Conservation (phyloP, 2,888 invertebrate species). For the Lagria hirta region DNA sequence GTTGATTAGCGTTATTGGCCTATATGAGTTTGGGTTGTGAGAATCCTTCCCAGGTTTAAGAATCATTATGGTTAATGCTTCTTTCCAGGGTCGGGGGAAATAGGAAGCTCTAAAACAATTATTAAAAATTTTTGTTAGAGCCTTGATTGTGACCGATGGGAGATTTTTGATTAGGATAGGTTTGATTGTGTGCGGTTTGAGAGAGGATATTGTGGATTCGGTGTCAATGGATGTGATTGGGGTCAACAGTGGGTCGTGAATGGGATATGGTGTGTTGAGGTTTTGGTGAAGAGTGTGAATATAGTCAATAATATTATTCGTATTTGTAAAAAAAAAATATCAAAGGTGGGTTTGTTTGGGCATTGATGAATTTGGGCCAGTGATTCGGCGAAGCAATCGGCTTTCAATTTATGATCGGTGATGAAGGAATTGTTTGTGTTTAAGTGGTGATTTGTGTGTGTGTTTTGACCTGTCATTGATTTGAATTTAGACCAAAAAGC, state of each 20-base stretch:
- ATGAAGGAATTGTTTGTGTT: not conserved
- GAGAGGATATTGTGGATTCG: not conserved
- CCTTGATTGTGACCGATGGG: not conserved
- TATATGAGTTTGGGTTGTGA: not conserved
- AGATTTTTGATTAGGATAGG: not conserved
- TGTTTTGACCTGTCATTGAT: not conserved
- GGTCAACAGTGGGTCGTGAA: not conserved
- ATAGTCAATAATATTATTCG: not conserved
- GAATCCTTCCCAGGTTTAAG: not conserved
- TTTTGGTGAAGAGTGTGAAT: not conserved
- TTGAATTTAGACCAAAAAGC: not conserved
- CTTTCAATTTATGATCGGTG: not conserved
- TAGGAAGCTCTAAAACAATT: not conserved
- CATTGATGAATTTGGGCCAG: not conserved
- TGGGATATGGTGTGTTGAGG: not conserved
- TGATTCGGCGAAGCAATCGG: not conserved
- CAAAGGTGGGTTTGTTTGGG: not conserved
- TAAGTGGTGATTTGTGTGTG: not conserved
- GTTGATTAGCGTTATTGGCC: not conserved
- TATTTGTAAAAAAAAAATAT: not conserved
- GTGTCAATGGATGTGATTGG: too few species aligned
- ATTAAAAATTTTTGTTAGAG: not conserved
- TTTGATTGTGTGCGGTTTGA: not conserved
- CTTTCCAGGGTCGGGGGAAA: constrained; percentile 1
- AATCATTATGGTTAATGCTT: not conserved